Evolutionary conservation across 2,888 invertebrate species (phyloP).

Genomic region (Andrena bicolor): DNA sequence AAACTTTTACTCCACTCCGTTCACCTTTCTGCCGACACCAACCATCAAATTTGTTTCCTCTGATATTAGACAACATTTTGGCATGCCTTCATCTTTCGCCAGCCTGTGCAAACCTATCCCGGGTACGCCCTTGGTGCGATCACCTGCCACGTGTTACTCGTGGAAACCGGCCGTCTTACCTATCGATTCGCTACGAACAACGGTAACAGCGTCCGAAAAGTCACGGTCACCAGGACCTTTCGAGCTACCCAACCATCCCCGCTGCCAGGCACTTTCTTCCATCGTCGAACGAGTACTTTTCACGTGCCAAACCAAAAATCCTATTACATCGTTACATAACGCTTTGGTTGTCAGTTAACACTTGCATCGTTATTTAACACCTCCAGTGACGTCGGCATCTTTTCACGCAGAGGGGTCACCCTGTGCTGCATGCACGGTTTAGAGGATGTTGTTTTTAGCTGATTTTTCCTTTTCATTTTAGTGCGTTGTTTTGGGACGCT

Average conservation of each 20-base stretch:
- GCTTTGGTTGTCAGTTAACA: too few species aligned
- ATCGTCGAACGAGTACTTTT: not conserved
- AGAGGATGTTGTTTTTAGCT: too few species aligned
- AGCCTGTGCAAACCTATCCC: slow-evolving; percentile 65
- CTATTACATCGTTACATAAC: too few species aligned
- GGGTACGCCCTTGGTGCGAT: slow-evolving; percentile 71
- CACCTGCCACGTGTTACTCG: slow-evolving; percentile 60
- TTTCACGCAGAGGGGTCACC: too few species aligned
- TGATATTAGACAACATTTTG: slow-evolving; percentile 30
- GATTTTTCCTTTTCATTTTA: too few species aligned
- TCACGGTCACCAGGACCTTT: slow-evolving; percentile 51
- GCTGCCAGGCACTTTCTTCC: not conserved
- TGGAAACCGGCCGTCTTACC: slow-evolving; percentile 16
- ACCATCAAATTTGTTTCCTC: not conserved
- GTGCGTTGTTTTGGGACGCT: too few species aligned
- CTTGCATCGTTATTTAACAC: too few species aligned
- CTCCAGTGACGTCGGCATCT: too few species aligned
- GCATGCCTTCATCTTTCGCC: slow-evolving; percentile 26
- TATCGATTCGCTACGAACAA: slow-evolving; percentile 64
- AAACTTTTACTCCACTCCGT: too few species aligned
- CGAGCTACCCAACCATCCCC: not conserved
- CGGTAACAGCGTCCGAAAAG: slow-evolving; percentile 51
- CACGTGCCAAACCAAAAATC: too few species aligned
- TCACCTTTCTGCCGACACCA: not conserved
- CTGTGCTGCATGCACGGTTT: too few species aligned